These are phyloP conservation scores for Ammodytes marinus DNA, from an alignment of 2,113 vertebrate species.

Conservation along the genomic window DNA sequence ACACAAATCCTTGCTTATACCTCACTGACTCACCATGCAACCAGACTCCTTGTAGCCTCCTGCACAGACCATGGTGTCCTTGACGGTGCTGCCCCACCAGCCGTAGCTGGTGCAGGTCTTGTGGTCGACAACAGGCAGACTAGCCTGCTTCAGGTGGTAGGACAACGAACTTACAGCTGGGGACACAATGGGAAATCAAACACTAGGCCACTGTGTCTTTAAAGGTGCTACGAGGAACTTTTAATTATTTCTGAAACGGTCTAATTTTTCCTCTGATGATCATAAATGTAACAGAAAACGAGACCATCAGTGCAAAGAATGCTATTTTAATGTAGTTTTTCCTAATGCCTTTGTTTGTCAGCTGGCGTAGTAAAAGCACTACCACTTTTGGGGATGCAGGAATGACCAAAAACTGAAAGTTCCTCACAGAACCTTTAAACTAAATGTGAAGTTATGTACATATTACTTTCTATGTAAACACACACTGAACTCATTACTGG, in stretches of 20 bases:
- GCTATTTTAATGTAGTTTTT: too few species aligned
- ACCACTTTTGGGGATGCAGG: too few species aligned
- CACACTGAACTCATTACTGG: neutral
- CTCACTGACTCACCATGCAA: conserved; percentile 85
- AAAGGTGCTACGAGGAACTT: too few species aligned
- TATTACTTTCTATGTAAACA: neutral
- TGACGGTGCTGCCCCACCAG: conserved; percentile 92
- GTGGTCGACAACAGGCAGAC: conserved; percentile 86
- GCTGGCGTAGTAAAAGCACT: too few species aligned
- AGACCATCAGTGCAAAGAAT: too few species aligned
- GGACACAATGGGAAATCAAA: neutral
- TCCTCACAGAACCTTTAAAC: too few species aligned
- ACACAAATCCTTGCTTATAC: neutral
- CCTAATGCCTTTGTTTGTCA: too few species aligned
- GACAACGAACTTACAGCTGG: conserved; percentile 89
- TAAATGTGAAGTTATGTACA: neutral
- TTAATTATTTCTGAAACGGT: too few species aligned
- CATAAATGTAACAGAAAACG: too few species aligned
- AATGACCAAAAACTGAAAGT: too few species aligned
- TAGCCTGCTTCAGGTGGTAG: conserved; percentile 89
- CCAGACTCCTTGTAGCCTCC: conserved; percentile 87
- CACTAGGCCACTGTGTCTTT: neutral
- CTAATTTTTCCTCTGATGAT: too few species aligned
- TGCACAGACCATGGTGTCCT: conserved; percentile 91
- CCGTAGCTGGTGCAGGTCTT: conserved; percentile 82